These are phyloP conservation scores for Notarius quadriscutis DNA, from an alignment of 2,113 vertebrate genomes.

Conservation along the genomic window DNA sequence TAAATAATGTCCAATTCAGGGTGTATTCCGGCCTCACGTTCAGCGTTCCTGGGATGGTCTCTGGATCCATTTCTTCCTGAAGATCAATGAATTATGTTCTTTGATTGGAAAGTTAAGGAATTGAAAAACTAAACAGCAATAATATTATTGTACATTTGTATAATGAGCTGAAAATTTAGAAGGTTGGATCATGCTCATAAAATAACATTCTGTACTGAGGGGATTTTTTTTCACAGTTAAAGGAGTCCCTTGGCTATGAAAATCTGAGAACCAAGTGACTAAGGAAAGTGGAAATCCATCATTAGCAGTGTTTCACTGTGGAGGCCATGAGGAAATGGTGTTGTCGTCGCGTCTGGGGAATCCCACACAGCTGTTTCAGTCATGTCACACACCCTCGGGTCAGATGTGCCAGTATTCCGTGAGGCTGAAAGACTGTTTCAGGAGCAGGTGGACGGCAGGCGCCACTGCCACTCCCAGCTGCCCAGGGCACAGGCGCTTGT, in stretches of 20 bases:
- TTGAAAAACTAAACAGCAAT: not conserved
- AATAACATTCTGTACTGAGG: not conserved
- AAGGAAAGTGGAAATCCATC: slow-evolving; percentile 4
- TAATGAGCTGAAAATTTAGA: not conserved
- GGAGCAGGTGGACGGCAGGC: slow-evolving; percentile 50
- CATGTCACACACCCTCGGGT: slow-evolving; percentile 22
- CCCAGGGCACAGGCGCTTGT: slow-evolving; percentile 37
- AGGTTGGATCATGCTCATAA: not conserved
- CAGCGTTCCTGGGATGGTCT: not conserved
- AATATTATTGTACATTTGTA: not conserved
- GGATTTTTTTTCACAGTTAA: not conserved
- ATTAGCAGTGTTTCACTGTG: slow-evolving; percentile 13
- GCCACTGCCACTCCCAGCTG: slow-evolving; percentile 43
- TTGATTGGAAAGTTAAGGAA: not conserved
- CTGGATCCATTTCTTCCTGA: not conserved
- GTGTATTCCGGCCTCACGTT: not conserved
- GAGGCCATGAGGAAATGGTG: slow-evolving; percentile 1
- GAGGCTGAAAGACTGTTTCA: slow-evolving; percentile 27
- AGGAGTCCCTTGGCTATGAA: not conserved
- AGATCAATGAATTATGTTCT: not conserved
- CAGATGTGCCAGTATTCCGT: slow-evolving; percentile 42
- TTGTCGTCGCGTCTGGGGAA: slow-evolving; percentile 26
- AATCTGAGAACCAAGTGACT: not conserved
- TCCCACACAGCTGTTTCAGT: slow-evolving; percentile 46
- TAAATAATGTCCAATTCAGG: not conserved